These are phyloP conservation scores for Molossus molossus DNA, from an alignment of 2,797 vertebrate genomes.

Conservation along the genomic window DNA sequence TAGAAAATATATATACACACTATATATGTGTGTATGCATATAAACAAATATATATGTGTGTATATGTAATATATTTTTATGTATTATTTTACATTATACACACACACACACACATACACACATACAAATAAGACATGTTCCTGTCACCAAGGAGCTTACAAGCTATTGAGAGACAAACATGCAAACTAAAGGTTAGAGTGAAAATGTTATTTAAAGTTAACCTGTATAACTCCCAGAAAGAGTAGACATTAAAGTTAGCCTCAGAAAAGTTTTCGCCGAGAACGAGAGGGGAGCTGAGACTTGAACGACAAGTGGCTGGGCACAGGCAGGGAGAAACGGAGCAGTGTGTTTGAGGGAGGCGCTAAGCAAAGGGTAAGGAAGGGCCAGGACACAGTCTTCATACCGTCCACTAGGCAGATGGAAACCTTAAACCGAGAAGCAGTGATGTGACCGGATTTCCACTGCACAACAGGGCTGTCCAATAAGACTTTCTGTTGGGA, in stretches of 20 bases:
- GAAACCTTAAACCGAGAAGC: not conserved
- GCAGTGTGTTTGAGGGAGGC: not conserved
- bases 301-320: not conserved
- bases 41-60: not conserved
- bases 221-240: not conserved
- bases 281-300: not conserved
- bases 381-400: not conserved
- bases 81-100: not conserved
- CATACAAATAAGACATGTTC: not conserved
- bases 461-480: not conserved
- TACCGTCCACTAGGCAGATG: not conserved
- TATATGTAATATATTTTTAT: not conserved
- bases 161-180: slow-evolving; percentile 1
- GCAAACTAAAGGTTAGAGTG: not conserved
- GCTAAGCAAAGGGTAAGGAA: not conserved
- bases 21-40: not conserved
- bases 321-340: not conserved
- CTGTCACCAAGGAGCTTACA: not conserved
- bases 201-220: not conserved
- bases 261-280: not conserved
- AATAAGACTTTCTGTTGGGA: not conserved
- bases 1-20: not conserved
- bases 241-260: not conserved
- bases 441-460: not conserved
- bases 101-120: not conserved